Evolutionary conservation across 2,888 invertebrate genomes (phyloP).

Genomic region (Cylloceria caligata): DNA sequence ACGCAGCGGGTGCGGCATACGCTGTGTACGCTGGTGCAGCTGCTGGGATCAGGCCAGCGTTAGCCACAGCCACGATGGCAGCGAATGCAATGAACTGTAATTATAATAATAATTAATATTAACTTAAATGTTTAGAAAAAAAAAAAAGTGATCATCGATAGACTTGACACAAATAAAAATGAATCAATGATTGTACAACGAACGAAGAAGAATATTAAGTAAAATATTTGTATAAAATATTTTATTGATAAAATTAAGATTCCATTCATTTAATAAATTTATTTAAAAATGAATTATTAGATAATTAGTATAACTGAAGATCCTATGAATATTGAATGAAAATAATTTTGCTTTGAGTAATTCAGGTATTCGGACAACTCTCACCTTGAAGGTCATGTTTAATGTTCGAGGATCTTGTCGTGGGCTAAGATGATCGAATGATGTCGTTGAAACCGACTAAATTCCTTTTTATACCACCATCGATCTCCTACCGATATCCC

Average conservation of each 20-base stretch:
- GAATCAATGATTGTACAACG: too few species aligned
- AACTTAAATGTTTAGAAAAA: background rate
- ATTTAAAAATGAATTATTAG: too few species aligned
- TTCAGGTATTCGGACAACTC: conserved; percentile 67
- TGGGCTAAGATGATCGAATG: conserved; percentile 55
- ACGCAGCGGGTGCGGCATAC: background rate
- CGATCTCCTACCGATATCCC: conserved; percentile 45
- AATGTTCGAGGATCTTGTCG: conserved; percentile 46
- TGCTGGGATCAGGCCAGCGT: conserved; percentile 58
- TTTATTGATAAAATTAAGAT: too few species aligned
- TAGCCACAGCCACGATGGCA: conserved; percentile 63
- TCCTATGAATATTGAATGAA: background rate
- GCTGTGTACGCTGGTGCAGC: conserved; percentile 57
- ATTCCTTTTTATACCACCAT: conserved; percentile 52
- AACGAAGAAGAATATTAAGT: too few species aligned
- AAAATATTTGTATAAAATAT: too few species aligned
- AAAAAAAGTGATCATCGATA: too few species aligned
- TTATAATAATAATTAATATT: background rate
- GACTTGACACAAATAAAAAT: too few species aligned
- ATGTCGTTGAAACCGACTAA: conserved; percentile 18
- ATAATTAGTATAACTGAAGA: background rate
- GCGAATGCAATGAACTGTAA: conserved; percentile 65
- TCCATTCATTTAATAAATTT: too few species aligned
- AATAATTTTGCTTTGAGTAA: conserved; percentile 33
- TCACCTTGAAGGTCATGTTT: conserved; percentile 29